Evolutionary conservation across 2,888 invertebrate species (phyloP).

Genomic region (Laothoe populi): DNA sequence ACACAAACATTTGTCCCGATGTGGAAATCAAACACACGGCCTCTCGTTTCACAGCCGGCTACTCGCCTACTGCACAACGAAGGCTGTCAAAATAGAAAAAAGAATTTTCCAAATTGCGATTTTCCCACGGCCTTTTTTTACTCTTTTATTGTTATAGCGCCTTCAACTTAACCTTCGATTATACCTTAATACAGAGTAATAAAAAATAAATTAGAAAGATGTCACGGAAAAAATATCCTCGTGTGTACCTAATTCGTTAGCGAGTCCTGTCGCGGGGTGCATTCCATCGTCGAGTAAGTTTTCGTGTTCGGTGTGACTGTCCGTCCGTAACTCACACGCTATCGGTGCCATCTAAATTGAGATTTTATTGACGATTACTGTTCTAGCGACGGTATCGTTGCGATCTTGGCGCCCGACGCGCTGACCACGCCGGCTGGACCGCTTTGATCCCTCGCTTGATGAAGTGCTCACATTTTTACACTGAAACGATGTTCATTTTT

Average conservation of each 20-base stretch:
- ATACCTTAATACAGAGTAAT: slow-evolving; percentile 35
- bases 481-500: slow-evolving; percentile 26
- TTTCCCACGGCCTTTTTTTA: neutral
- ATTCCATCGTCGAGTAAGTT: slow-evolving; percentile 83
- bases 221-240: slow-evolving; percentile 51
- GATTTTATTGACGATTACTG: slow-evolving; percentile 85
- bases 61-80: no score
- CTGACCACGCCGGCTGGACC: slow-evolving; percentile 48
- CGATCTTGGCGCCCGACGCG: slow-evolving; percentile 81
- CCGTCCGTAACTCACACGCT: slow-evolving; percentile 82
- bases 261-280: slow-evolving; percentile 75
- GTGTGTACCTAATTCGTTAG: slow-evolving; percentile 81
- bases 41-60: no score
- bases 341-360: slow-evolving; percentile 84
- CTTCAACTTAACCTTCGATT: slow-evolving; percentile 26
- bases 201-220: slow-evolving; percentile 53
- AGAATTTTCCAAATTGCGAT: no score
- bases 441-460: slow-evolving; percentile 62
- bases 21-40: no score
- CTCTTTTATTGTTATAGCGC: neutral
- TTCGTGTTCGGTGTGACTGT: slow-evolving; percentile 77
- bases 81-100: no score
- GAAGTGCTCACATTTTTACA: slow-evolving; percentile 33
- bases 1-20: no score
- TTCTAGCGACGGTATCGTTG: slow-evolving; percentile 82